Evolutionary conservation across 2,113 vertebrate species (phyloP), one percentile per base, ranked within the genome.

Genomic region (Chunga burmeisteri): DNA sequence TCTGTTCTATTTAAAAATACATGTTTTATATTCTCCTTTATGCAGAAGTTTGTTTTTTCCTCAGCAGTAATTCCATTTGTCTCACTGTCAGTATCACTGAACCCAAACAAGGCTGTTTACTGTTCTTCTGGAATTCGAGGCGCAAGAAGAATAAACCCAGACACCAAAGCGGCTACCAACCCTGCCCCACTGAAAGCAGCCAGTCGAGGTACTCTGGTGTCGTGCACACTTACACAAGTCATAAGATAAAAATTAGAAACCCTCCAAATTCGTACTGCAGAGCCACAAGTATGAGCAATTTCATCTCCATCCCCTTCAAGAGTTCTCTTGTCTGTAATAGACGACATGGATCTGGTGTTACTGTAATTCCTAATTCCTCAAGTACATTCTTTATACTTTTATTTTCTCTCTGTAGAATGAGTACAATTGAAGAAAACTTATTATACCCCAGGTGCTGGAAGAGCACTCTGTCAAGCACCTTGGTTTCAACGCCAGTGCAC

Each of bases 181-280:
- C 22, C 56, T 52, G 40, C 22, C 65, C 27, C 4, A 1, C 26
- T 66, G 59, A 29, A 49, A 62, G 17, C 61, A 70, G 34, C 9
- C 17, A 2, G 18, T 16, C 0, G 0, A 18, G 26, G 30, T 7
- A n/a, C 7, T 10, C 36, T 67, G 53, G 11, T 27, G 1, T 32
- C 9, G 3, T 9, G 7, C 15, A 61, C 21, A 9, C 16, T 66
- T 68, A 66, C 30, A n/a, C 4, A 10, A 16, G 3, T 5, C 75
- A 3, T 6, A 38, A 52, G 9, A 59, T 2, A 71, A 63, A 62
- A 74, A 32, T 21, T 3, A 86, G 58, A 86, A 90, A 30, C 14
- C 9, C 9, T 34, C 30, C 7, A 46, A 32, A 86, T 38, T 4
- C 29, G 2, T 40, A 17, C 15, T 49, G 61, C 40, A 65, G 81